A percentile compares a stretch with the other conserved stretches of the same genome.
Conservation (phyloP, 2,113 vertebrate genomes). For the Chiloscyllium plagiosum region DNA sequence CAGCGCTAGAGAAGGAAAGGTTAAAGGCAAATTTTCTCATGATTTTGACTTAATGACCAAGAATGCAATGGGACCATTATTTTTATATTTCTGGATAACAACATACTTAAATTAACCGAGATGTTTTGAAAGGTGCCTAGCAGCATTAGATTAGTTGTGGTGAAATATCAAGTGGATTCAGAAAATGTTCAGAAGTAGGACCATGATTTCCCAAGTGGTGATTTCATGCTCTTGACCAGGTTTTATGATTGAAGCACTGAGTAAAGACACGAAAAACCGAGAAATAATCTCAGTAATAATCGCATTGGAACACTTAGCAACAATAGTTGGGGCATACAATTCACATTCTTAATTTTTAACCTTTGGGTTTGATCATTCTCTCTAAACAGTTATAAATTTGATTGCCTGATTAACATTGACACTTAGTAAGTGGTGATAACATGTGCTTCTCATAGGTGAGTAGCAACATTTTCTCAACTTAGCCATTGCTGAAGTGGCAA, state of each 20-base stretch:
- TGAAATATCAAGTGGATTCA: neutral
- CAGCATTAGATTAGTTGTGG: neutral
- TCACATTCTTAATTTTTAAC: neutral
- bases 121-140: neutral
- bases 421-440: too few relatives aligned
- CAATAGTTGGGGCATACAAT: neutral
- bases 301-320: neutral
- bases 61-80: neutral
- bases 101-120: neutral
- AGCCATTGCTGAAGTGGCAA: too few relatives aligned
- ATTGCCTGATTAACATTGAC: neutral
- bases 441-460: too few relatives aligned
- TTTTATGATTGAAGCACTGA: neutral
- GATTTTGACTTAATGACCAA: neutral
- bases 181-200: neutral
- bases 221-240: neutral
- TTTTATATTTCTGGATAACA: neutral
- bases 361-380: neutral
- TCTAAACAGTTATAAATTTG: neutral
- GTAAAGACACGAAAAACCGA: neutral
- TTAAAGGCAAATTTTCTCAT: neutral
- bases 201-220: too few relatives aligned
- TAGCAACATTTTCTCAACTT: too few relatives aligned
- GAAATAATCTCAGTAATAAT: neutral
- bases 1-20: neutral